These are phyloP conservation scores for Garrulus glandarius DNA, from an alignment of 2,797 vertebrate species.

Conservation along the genomic window DNA sequence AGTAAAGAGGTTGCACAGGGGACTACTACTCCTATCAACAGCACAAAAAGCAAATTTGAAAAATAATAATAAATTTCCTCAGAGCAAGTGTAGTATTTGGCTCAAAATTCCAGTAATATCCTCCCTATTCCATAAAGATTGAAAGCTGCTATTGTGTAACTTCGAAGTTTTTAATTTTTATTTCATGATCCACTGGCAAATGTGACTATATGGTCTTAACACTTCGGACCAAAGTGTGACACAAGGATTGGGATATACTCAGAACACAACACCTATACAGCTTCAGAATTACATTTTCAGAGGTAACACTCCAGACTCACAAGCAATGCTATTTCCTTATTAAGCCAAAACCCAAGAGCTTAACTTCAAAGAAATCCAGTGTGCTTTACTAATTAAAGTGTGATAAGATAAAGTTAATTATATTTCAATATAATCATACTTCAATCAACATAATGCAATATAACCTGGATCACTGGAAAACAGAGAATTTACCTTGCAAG, in stretches of 20 bases:
- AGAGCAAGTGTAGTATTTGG: background rate
- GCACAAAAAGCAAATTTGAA: background rate
- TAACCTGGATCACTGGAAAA: background rate
- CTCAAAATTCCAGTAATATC: background rate
- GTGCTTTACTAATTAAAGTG: background rate
- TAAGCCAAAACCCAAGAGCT: background rate
- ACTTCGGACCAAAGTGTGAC: background rate
- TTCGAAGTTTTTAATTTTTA: background rate
- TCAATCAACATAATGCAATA: background rate
- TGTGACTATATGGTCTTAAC: background rate
- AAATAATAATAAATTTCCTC: background rate
- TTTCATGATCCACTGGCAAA: background rate
- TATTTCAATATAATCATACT: background rate
- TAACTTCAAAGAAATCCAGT: conserved; percentile 6
- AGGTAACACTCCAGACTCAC: background rate
- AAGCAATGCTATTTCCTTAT: background rate
- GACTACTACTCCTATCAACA: background rate
- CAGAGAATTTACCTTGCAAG: background rate
- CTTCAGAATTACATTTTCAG: background rate
- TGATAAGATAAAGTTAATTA: background rate
- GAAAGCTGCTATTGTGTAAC: background rate
- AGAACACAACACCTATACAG: background rate
- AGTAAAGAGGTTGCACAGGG: background rate
- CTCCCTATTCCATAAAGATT: background rate
- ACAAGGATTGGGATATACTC: background rate